phyloP scores from a whole-genome alignment of 2,888 invertebrate species.

The Athetis lepigone region DNA sequence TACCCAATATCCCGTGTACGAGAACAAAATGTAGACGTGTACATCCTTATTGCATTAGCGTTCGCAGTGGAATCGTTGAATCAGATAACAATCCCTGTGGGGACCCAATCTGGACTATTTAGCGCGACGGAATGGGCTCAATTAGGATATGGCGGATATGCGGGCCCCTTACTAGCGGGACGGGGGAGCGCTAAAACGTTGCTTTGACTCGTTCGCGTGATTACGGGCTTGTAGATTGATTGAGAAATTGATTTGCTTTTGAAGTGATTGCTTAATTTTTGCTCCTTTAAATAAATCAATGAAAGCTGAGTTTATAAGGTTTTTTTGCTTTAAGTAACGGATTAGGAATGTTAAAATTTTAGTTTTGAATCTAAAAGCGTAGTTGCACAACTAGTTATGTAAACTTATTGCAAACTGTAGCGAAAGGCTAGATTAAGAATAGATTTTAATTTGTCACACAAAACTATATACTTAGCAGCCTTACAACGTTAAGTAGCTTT shows the following conservation, averaged over 20 bases:
- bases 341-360: too few species aligned
- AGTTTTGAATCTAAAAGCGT: too few species aligned
- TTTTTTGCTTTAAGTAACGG: too few species aligned
- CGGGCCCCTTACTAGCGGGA: conserved; percentile 86
- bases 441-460: background rate
- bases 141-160: conserved; percentile 89
- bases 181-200: conserved; percentile 70
- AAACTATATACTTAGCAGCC: background rate
- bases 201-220: conserved; percentile 44
- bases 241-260: background rate
- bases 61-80: conserved; percentile 80
- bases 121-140: conserved; percentile 88
- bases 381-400: too few species aligned
- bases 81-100: conserved; percentile 86
- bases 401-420: too few species aligned
- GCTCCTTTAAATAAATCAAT: too few species aligned
- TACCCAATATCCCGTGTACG: conserved; percentile 78
- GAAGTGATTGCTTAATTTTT: background rate
- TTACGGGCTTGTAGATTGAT: background rate
- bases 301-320: too few species aligned
- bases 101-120: conserved; percentile 84
- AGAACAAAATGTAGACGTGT: conserved; percentile 75
- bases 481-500: too few species aligned
- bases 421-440: too few species aligned
- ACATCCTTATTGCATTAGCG: conserved; percentile 87